These are phyloP conservation scores for Macropus fuliginosus DNA, from an alignment of 2,797 vertebrate genomes.

Conservation along the genomic window DNA sequence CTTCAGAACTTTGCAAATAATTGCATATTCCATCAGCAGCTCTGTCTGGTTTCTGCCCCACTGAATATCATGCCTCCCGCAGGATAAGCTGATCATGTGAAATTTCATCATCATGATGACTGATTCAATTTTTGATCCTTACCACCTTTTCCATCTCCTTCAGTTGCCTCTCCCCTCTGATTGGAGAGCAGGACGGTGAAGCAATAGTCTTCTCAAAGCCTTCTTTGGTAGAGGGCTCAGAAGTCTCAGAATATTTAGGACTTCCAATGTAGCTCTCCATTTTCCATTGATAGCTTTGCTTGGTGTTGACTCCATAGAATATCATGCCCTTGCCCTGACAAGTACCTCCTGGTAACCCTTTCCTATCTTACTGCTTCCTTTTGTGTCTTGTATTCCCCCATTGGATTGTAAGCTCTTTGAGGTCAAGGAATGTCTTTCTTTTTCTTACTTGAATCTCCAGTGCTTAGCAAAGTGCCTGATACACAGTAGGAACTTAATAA, in stretches of 20 bases:
- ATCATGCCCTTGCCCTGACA: not conserved
- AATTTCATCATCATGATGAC: not conserved
- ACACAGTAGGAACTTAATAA: not conserved
- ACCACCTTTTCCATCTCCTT: not conserved
- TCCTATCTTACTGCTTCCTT: not conserved
- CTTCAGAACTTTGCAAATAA: not conserved
- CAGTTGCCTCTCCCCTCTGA: not conserved
- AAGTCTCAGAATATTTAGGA: not conserved
- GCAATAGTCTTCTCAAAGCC: not conserved
- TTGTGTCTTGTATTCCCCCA: not conserved
- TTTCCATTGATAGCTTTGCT: not conserved
- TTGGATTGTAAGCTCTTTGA: not conserved
- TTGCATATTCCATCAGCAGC: not conserved
- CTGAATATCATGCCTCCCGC: not conserved
- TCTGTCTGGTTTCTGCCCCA: not conserved
- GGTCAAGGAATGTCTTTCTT: not conserved
- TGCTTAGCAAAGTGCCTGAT: not conserved
- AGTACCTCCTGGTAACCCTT: not conserved
- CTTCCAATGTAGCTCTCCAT: not conserved
- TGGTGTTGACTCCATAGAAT: not conserved
- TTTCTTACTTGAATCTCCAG: not conserved
- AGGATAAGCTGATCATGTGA: not conserved
- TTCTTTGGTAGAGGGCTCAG: not conserved
- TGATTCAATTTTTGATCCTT: not conserved
- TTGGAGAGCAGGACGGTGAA: not conserved